Evolutionary conservation across 2,888 invertebrate genomes (phyloP).

Genomic region (Acleris literana): DNA sequence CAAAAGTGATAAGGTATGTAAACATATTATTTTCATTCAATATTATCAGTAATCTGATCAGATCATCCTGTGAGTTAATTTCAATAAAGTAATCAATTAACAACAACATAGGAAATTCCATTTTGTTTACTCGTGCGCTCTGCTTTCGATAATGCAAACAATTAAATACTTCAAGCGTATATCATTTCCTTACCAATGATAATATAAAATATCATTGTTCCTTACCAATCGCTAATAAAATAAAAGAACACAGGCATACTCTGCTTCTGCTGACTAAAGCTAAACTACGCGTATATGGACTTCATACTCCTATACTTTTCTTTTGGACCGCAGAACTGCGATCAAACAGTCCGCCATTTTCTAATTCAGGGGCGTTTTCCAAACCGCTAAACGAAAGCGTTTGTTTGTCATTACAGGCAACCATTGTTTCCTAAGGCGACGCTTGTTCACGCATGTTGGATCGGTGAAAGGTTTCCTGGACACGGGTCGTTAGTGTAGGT

Average conservation of each 20-base stretch:
- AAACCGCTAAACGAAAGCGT: constrained; percentile 33
- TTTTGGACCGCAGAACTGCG: neutral
- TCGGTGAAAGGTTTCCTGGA: constrained; percentile 27
- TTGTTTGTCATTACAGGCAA: constrained; percentile 24
- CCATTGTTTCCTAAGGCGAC: constrained; percentile 32
- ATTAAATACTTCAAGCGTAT: neutral
- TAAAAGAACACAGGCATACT: too few relatives aligned
- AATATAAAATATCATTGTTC: too few relatives aligned
- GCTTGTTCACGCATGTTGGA: constrained; percentile 28
- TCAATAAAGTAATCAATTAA: too few relatives aligned
- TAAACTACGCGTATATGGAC: too few relatives aligned
- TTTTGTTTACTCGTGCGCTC: too few relatives aligned
- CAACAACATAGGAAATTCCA: too few relatives aligned
- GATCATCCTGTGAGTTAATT: too few relatives aligned
- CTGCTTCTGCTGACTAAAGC: too few relatives aligned
- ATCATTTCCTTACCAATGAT: neutral
- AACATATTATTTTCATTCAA: too few relatives aligned
- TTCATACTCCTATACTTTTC: too few relatives aligned
- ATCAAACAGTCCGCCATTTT: constrained; percentile 23
- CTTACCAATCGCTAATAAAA: neutral
- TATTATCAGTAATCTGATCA: too few relatives aligned
- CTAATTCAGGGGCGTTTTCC: constrained; percentile 32
- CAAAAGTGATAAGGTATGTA: too few relatives aligned
- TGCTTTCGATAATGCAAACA: neutral
- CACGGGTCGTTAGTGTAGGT: constrained; percentile 14